Conservation (phyloP, 2,888 invertebrate genomes). For the Morpho achilles region DNA sequence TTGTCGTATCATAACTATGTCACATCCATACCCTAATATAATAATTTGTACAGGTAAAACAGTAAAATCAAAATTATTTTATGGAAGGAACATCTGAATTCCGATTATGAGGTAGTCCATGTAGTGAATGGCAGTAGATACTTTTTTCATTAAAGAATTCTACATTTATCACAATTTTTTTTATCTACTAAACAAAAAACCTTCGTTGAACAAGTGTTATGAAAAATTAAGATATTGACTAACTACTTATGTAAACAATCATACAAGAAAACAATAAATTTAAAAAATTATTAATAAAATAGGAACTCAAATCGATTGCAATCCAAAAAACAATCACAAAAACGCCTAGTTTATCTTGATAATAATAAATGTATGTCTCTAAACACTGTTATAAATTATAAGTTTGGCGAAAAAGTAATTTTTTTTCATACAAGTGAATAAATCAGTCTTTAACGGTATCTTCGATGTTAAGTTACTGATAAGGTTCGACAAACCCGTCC, state of each 20-base stretch:
- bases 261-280: constrained; percentile 44
- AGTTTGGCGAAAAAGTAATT: constrained; percentile 2
- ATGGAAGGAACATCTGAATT: constrained; percentile 47
- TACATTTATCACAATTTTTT: constrained; percentile 16
- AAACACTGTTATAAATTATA: neutral
- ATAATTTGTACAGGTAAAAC: constrained; percentile 64
- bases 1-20: constrained; percentile 62
- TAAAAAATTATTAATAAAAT: constrained; percentile 54
- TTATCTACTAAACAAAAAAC: neutral
- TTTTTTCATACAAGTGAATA: constrained; percentile 24
- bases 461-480: constrained; percentile 35
- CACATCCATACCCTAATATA: constrained; percentile 55
- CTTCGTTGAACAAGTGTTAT: constrained; percentile 37
- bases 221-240: constrained; percentile 19
- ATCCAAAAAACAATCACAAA: constrained; percentile 28
- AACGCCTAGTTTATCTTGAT: neutral
- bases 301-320: constrained; percentile 72
- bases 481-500: constrained; percentile 22
- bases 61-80: constrained; percentile 40
- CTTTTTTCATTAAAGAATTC: constrained; percentile 14
- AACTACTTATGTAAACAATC: constrained; percentile 53
- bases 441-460: constrained; percentile 62
- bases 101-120: constrained; percentile 61
- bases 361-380: neutral
- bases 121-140: constrained; percentile 19